Evolutionary conservation across 1,140 invertebrate genomes (phyloP).

Genomic region (Hycleus cichorii): DNA sequence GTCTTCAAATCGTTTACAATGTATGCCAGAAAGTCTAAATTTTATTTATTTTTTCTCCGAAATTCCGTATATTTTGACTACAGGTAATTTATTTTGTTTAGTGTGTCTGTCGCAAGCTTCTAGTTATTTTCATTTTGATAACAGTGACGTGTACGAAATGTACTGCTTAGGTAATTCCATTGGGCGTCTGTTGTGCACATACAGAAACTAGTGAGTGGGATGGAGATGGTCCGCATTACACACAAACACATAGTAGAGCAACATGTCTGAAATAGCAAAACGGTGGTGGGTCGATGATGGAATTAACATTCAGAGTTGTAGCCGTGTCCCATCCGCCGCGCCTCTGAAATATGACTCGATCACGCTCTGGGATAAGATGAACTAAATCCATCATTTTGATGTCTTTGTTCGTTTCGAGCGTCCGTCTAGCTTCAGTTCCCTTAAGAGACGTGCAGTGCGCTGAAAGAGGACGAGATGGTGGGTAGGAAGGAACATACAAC

Average conservation of each 20-base stretch:
- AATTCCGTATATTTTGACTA: too few relatives aligned
- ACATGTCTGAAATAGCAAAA: slow-evolving; percentile 34
- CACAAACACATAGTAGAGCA: slow-evolving; percentile 10
- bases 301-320: slow-evolving; percentile 42
- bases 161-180: slow-evolving; percentile 26
- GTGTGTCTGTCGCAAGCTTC: background rate
- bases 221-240: background rate
- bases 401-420: slow-evolving; percentile 40
- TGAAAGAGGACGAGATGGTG: background rate
- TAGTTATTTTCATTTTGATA: slow-evolving; percentile 6
- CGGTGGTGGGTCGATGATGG: slow-evolving; percentile 32
- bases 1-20: too few relatives aligned
- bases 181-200: background rate
- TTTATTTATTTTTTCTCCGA: too few relatives aligned
- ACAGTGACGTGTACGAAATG: slow-evolving; percentile 5
- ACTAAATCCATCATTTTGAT: slow-evolving; percentile 44
- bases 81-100: too few relatives aligned
- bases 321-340: slow-evolving; percentile 29
- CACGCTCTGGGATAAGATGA: slow-evolving; percentile 43
- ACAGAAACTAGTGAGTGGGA: background rate
- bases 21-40: too few relatives aligned
- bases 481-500: background rate
- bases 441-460: background rate
- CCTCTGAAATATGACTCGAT: slow-evolving; percentile 43
- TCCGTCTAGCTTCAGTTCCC: slow-evolving; percentile 21